Percentiles rank a stretch among this genome's conserved stretches.
Evolutionary conservation across 35 echinoderm and acorn worm species (phyloP).

Genomic region (Chiridota heheva): DNA sequence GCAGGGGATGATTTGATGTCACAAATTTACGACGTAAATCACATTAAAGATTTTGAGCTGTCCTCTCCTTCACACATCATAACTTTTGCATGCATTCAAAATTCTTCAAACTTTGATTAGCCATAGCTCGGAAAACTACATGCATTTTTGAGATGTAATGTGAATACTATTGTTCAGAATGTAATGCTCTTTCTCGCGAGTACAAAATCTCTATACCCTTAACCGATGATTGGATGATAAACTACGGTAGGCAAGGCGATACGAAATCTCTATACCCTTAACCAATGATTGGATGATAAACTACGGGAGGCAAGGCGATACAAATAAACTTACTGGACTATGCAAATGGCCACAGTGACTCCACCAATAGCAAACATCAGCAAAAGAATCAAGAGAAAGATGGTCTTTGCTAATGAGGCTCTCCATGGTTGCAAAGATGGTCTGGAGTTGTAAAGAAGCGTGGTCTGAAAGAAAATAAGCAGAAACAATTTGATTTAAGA

Average conservation of each 20-base stretch:
- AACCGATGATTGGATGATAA: not conserved
- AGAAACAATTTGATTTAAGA: not conserved
- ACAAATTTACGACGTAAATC: no score
- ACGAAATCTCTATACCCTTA: not conserved
- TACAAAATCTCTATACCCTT: no score
- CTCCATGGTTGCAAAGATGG: constrained; percentile 86
- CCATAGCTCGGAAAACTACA: no score
- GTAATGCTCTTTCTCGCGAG: no score
- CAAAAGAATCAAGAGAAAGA: constrained; percentile 74
- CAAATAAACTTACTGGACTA: constrained; percentile 47
- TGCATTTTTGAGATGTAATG: no score
- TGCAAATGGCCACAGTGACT: constrained; percentile 60
- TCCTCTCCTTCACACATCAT: no score
- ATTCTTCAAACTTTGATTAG: no score
- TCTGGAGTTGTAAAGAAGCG: constrained; percentile 84
- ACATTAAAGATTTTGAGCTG: no score
- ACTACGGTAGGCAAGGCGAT: not conserved
- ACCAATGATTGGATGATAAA: not conserved
- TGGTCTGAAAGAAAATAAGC: constrained; percentile 55
- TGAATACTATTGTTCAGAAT: no score
- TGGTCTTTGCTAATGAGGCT: constrained; percentile 64
- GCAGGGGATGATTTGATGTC: no score
- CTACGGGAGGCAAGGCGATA: not conserved
- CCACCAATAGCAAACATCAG: constrained; percentile 72
- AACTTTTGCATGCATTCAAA: no score